Base-by-base conservation (phyloP, 1,140 invertebrate genomes). In the Brachystomella parvula region DNA sequence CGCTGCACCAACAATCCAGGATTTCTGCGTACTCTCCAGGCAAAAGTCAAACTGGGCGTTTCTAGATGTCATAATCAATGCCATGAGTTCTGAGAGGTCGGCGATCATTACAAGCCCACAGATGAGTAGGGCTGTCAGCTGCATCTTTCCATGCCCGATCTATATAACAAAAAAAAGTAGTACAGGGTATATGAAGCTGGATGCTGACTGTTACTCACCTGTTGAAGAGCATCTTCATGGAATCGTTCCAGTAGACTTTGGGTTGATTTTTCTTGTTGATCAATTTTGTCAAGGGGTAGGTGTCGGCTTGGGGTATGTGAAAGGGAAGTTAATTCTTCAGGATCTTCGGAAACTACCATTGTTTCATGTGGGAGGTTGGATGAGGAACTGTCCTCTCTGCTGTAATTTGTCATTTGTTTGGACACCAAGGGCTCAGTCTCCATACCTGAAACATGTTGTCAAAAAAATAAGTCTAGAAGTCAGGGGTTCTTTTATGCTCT, bases 31-130 rank as follows among this genome's bases (percentile, higher is more conserved):
- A 19, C 68, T 67, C 62, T 73, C 67, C 19, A 73, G 67, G 59
- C 72, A 73, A 61, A 73, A 73, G 47, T 73, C 72, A 49, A 71
- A 73, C 44, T 73, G 72, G 67, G 72, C 72, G 71, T 69, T 73
- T 71, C 71, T 73, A 15, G 69, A 71, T n/a, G 72, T 67, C 72
- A 73, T 71, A n/a, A 73, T 73, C 3, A 73, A 49, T 15, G 72
- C 72, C 69, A 73, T 64, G 32, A 73, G 56, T 71, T 73, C 69
- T 17, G 69, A 68, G 1, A 73, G 58, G 49, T 73, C 72, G 17
- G 69, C 64, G 15, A 69, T 69, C 63, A 73, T 53, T 12, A 66
- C 72, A 30, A 73, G 30, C 26, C 72, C 72, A 28, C 67, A 71
- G 1, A 71, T 63, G 21, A 71, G 12, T 33, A 73, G 66, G 2